phyloP scores from a whole-genome alignment of 35 echinoderm and acorn worm genomes.

The Ophioderma brevispina region DNA sequence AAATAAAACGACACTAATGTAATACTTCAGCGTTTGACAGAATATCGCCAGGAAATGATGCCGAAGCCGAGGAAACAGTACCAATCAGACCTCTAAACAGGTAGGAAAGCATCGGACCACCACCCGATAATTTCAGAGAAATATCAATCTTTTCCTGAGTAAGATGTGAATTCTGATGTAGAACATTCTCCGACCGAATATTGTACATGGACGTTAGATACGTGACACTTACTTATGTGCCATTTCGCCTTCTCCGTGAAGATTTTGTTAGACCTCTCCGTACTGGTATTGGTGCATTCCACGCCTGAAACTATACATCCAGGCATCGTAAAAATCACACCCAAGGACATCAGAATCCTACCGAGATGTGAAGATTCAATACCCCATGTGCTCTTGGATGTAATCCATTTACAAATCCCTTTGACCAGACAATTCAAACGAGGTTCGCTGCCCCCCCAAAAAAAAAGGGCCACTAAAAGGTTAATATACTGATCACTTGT shows the following conservation, averaged over 20 bases:
- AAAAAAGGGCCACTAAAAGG: slow-evolving; percentile 54
- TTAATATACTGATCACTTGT: slow-evolving; percentile 80
- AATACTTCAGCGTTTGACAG: not conserved
- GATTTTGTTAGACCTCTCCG: slow-evolving; percentile 86
- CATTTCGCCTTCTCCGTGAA: slow-evolving; percentile 83
- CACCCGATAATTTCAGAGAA: slow-evolving; percentile 65
- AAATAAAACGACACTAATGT: not conserved
- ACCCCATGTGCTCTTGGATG: slow-evolving; percentile 52
- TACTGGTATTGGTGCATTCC: slow-evolving; percentile 65
- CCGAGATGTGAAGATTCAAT: slow-evolving; percentile 58
- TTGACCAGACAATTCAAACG: slow-evolving; percentile 46
- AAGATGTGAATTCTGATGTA: slow-evolving; percentile 54
- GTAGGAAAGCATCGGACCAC: slow-evolving; percentile 12
- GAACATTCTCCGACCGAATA: slow-evolving; percentile 43
- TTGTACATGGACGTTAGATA: slow-evolving; percentile 49
- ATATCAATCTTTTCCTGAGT: slow-evolving; percentile 78
- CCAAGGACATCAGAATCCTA: slow-evolving; percentile 69
- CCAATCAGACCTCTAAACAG: not conserved
- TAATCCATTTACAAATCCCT: slow-evolving; percentile 58
- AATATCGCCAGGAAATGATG: not conserved
- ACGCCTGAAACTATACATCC: not conserved
- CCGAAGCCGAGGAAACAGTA: not conserved
- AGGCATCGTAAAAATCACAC: slow-evolving; percentile 16
- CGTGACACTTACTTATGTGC: slow-evolving; percentile 77
- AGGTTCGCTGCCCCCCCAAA: slow-evolving; percentile 64